Conservation (phyloP, 2,113 vertebrate species). For the Tyto alba region DNA sequence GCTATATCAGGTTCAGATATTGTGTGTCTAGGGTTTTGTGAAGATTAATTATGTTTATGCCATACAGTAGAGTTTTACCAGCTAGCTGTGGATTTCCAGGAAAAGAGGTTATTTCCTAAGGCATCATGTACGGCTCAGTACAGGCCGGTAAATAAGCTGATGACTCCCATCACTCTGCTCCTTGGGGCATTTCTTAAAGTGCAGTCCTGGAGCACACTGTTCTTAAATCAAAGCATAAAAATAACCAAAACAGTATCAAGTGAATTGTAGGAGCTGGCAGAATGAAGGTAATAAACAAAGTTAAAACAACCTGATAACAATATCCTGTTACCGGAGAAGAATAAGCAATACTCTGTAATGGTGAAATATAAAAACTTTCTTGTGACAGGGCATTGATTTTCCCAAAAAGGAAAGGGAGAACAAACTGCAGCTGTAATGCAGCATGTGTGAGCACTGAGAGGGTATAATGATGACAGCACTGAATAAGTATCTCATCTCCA, state of each 20-base stretch:
- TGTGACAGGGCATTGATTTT: not conserved
- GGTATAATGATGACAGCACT: not conserved
- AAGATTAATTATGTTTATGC: not conserved
- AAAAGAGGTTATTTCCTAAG: slow-evolving; percentile 9
- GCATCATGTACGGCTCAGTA: not conserved
- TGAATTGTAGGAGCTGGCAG: not conserved
- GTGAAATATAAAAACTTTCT: not conserved
- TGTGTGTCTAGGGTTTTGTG: not conserved
- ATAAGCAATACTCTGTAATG: not conserved
- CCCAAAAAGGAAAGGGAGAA: slow-evolving; percentile 33
- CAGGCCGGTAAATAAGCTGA: not conserved
- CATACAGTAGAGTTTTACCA: not conserved
- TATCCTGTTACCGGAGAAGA: not conserved
- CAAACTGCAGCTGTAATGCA: not conserved
- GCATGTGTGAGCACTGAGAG: not conserved
- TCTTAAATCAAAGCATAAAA: slow-evolving; percentile 44
- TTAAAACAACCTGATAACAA: not conserved
- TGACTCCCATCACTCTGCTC: not conserved
- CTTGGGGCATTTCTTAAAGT: not conserved
- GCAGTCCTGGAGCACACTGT: not conserved
- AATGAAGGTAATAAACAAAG: slow-evolving; percentile 21
- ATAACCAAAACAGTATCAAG: slow-evolving; percentile 11
- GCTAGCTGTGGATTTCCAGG: not conserved
- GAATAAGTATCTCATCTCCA: not conserved
- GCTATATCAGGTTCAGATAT: not conserved